Base-by-base conservation (phyloP, 2,797 vertebrate genomes). In the Phataginus tricuspis region DNA sequence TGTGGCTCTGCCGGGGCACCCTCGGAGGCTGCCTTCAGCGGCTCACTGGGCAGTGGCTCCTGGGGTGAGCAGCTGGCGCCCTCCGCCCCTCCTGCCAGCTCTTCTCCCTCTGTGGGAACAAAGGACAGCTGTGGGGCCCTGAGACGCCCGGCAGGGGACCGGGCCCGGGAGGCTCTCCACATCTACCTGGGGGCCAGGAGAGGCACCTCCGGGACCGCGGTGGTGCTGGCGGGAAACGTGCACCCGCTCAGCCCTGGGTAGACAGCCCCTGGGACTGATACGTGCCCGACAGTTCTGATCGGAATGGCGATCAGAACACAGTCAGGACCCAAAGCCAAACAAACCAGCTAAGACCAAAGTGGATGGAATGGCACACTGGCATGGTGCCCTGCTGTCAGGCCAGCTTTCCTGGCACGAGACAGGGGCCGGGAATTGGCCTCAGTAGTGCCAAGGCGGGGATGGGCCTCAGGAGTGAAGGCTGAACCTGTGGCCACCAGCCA, bases 11-110 rank as follows among this genome's bases (percentile, higher is more conserved):
- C 98, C 0, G 98, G 98, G 8, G 99, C 98, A 0, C 99, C 99
- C 0, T 99, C 98, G 0, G 99, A 97, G 45, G 99, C 98, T 63
- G 98, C 98, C 98, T 99, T 99, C 99, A 99, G 99, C 98, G 99
- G 99, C 96, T 99, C 99, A 96, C 99, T 99, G 61, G 98, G 98
- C 75, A 98, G 99, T 0, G 99, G 99, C 98, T 99, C 99, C 98
- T 99, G 99, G 90, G 99, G 99, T n/a, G 98, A 98, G 98, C 99
- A 99, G 89, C 98, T 97, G 15, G 99, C 95, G 19, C 99, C 99
- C 98, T 99, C 99, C 45, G 98, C 94, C 72, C 98, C 98, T 97
- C 98, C 98, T 68, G 98, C 98, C 34, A 96, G 96, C 86, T 98
- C 99, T 97, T 99, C 99, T 99, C 97, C 98, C 64, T 98, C 98